Evolutionary conservation across 2,888 invertebrate genomes (phyloP), one percentile per base, ranked within the genome.

Genomic region (Malthinus flaveolus): DNA sequence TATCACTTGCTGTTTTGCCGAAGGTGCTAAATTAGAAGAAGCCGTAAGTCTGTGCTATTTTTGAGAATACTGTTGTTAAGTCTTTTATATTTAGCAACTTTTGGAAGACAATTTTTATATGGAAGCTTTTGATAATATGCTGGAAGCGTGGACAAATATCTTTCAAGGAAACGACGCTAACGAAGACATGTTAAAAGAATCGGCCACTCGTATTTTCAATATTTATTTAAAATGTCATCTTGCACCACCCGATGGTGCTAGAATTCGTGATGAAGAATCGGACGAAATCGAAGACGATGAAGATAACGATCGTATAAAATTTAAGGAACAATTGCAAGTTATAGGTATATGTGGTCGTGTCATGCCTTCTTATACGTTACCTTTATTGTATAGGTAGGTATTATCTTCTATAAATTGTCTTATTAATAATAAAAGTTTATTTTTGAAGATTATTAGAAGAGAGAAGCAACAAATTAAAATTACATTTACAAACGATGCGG

Each of bases 181-280:
- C 11, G 56, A 58, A 31, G 59, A 80, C 61, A 45, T 64, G n/a
- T 68, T 73, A 32, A 64, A 73, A 50, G 69, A 76, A 45, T 69
- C 74, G 36, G 79, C 80, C 5, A 74, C 77, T 8, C 80, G 85
- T 75, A 86, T 94, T 62, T 93, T 94, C 74, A 89, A 91, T 74
- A 87, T 86, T 1, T 95, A 92, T 73, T 77, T 95, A 44, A 87
- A 89, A 70, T 88, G 87, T 70, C 89, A 93, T 75, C 79, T 95
- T 61, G 87, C 90, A 6, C 87, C 92, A 0, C 95, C 95, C 0
- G 90, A 93, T 74, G 95, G 90, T 23, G 80, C 80, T 37, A 80
- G 89, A 65, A 79, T 80, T 12, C 71, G 71, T 5, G 73, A 74
- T 31, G 77, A 79, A 31, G 70, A 80, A 36, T 77, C 75, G 4